Evolutionary conservation across 2,888 invertebrate species (phyloP), one percentile per base, ranked within the genome.

Genomic region (Xestia rhomboidea): DNA sequence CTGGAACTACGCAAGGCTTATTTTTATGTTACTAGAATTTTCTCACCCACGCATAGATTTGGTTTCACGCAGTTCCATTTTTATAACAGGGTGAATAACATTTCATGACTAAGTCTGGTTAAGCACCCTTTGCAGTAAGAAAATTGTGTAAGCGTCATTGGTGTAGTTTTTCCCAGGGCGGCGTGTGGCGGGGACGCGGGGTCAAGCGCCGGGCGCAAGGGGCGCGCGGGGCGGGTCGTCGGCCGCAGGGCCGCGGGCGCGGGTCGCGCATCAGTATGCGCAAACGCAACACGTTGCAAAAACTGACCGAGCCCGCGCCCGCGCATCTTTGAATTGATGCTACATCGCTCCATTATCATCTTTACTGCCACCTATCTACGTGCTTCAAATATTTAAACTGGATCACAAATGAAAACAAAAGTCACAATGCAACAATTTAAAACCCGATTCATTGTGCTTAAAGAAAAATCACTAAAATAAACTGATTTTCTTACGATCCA

Each of bases 231-330:
- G 91, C 91, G 92, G 95, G 95, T 95, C 95, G 95, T 92, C 93
- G 93, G 85, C 93, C 93, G 91, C 81, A 79, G 83, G 81, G 87
- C 84, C 86, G 76, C 86, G 66, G 78, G 63, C 85, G 87, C 82
- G 90, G 90, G 89, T 90, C 90, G 90, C 92, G 88, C 93, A 94
- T 95, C 93, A 94, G 93, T 95, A 94, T 94, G 94, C 94, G 93
- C 90, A 89, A 90, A 89, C 89, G 92, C 92, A 90, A 89, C 90
- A 89, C 89, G 84, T 91, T 77, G 93, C 94, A 95, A 95, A 95
- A 95, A 95, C 93, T 86, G 57, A 67, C 78, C 86, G 87, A 84
- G 89, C 87, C 87, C 87, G 89, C 88, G 88, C 88, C 85, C 72
- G 85, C 63, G 83, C 88, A 87, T 87, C 88, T 89, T 89, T 91